These are phyloP conservation scores for Pogonomyrmex californicus DNA, from an alignment of 1,140 invertebrate genomes.

Conservation along the genomic window DNA sequence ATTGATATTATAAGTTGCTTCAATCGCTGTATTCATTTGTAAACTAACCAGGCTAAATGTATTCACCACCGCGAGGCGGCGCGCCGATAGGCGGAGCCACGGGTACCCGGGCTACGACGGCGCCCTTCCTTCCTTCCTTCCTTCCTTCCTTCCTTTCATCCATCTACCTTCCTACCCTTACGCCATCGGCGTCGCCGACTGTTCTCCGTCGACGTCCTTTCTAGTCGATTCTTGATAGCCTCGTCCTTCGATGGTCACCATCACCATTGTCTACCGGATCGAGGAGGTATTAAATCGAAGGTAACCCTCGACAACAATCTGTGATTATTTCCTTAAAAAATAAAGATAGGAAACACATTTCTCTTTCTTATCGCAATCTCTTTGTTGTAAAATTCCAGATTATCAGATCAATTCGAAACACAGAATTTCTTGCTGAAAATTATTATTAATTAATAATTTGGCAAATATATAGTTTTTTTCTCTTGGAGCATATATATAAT, in stretches of 20 bases:
- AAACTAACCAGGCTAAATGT: conserved; percentile 89
- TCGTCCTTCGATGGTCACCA: background rate
- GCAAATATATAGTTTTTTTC: background rate
- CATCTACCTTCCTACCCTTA: conserved; percentile 73
- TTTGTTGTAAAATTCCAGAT: background rate
- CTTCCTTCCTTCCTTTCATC: conserved; percentile 80
- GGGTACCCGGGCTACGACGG: conserved; percentile 83
- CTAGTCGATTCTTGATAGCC: conserved; percentile 10
- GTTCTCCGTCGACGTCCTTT: conserved; percentile 68
- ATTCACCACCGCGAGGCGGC: conserved; percentile 86
- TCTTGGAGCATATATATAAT: background rate
- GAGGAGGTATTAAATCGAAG: background rate
- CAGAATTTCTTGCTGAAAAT: background rate
- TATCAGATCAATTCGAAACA: background rate
- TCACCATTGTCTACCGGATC: background rate
- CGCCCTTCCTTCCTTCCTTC: conserved; percentile 85
- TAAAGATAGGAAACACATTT: background rate
- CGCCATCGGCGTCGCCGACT: conserved; percentile 26
- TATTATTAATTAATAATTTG: background rate
- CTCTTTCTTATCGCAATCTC: background rate
- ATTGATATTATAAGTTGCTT: conserved; percentile 92
- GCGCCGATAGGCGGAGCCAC: conserved; percentile 86
- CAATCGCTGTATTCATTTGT: conserved; percentile 92
- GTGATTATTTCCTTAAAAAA: background rate
- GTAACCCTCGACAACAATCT: background rate